A percentile compares a stretch with the other conserved stretches of the same genome.
Evolutionary conservation across 2,113 vertebrate species (phyloP).

Genomic region (Mobula birostris): DNA sequence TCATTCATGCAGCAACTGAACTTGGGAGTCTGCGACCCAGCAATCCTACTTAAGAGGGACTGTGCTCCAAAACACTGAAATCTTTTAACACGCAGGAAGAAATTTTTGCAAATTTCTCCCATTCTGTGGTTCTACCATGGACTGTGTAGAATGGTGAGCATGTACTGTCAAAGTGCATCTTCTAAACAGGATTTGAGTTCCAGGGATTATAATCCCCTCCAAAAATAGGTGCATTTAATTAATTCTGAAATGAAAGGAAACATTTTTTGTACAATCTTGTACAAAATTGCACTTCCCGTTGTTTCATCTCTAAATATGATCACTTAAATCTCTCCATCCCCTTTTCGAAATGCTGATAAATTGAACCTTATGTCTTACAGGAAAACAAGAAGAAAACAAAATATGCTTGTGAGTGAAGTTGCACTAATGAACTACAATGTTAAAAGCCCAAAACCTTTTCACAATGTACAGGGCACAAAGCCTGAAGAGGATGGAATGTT

Average conservation of each 20-base stretch:
- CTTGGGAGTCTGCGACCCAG: slow-evolving; percentile 7
- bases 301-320: background rate
- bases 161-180: background rate
- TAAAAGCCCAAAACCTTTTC: too few species aligned
- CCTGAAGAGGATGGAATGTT: too few species aligned
- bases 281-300: slow-evolving; percentile 3
- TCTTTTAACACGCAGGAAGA: background rate
- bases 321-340: background rate
- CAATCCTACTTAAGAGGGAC: background rate
- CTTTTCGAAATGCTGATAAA: background rate
- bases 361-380: background rate
- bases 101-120: background rate
- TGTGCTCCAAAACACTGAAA: background rate
- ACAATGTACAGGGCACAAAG: too few species aligned
- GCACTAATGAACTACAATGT: background rate
- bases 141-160: background rate
- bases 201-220: background rate
- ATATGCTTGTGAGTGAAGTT: background rate
- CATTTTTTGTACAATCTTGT: background rate
- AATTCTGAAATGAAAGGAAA: background rate
- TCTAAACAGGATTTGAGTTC: background rate
- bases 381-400: background rate
- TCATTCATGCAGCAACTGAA: slow-evolving; percentile 30
- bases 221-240: background rate
- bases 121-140: background rate